Conservation (phyloP, 2,888 invertebrate species). For the Belgica antarctica region DNA sequence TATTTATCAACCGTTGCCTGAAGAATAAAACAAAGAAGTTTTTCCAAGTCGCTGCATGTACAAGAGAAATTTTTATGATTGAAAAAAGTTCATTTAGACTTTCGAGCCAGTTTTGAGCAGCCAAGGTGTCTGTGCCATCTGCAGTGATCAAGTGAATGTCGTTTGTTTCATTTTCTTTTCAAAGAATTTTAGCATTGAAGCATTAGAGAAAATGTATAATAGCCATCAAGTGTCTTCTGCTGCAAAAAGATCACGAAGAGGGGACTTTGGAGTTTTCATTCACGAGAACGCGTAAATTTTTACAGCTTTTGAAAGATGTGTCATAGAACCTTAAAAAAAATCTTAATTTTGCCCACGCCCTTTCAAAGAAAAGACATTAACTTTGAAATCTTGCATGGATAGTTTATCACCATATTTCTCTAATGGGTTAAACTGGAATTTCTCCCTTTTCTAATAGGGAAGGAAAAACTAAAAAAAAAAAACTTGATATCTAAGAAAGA, state of each 20-base stretch:
- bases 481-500: constrained; percentile 36
- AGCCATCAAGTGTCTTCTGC: not conserved
- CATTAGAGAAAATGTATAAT: constrained; percentile 6
- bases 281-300: constrained; percentile 35
- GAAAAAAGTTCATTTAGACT: constrained; percentile 34
- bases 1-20: too few species aligned
- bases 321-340: too few species aligned
- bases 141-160: constrained; percentile 27
- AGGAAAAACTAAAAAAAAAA: constrained; percentile 37
- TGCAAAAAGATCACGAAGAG: not conserved
- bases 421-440: constrained; percentile 41
- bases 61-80: constrained; percentile 7
- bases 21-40: not conserved
- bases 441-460: too few species aligned
- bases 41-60: constrained; percentile 1
- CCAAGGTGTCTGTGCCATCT: constrained; percentile 33
- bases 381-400: constrained; percentile 43
- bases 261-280: constrained; percentile 14
- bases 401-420: constrained; percentile 44
- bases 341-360: too few species aligned
- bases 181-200: not conserved
- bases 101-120: constrained; percentile 2
- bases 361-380: too few species aligned
- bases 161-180: constrained; percentile 1
- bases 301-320: constrained; percentile 23